Conservation (phyloP, 2,113 vertebrate genomes). For the Sapayoa aenigma region DNA sequence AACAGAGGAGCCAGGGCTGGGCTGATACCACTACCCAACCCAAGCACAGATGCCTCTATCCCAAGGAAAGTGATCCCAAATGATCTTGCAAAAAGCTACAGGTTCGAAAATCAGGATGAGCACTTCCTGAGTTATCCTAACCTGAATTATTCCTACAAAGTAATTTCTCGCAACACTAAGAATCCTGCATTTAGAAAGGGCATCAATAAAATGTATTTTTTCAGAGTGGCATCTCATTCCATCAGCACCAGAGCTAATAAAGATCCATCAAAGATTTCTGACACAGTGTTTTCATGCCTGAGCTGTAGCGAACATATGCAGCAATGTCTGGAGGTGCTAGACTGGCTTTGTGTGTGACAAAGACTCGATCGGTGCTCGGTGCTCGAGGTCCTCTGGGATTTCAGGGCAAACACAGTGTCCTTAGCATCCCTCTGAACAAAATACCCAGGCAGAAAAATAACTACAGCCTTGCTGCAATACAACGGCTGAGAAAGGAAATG, state of each 20-base stretch:
- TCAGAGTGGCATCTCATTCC: not conserved
- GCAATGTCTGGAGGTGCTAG: rapidly evolving
- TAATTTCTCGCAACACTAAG: not conserved
- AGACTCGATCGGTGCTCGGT: not conserved
- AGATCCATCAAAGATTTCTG: not conserved
- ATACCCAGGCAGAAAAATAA: not conserved
- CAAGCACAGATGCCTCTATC: not conserved
- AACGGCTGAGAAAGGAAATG: not conserved
- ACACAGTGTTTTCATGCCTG: not conserved
- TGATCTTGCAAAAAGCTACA: not conserved
- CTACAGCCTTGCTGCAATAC: not conserved
- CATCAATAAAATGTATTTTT: not conserved
- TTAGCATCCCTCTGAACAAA: not conserved
- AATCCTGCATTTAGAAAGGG: not conserved
- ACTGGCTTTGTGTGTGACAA: not conserved
- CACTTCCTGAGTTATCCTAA: not conserved
- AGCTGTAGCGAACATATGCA: rapidly evolving
- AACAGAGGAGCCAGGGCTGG: not conserved
- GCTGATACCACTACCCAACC: not conserved
- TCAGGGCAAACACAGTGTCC: not conserved
- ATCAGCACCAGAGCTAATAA: not conserved
- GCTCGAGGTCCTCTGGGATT: not conserved
- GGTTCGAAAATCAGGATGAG: not conserved
- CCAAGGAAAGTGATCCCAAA: not conserved
- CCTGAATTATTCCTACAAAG: not conserved